Percentiles rank a stretch among this genome's conserved stretches.
These are phyloP conservation scores for Larimichthys polyactis DNA, from an alignment of 2,113 vertebrate species.

Conservation along the genomic window DNA sequence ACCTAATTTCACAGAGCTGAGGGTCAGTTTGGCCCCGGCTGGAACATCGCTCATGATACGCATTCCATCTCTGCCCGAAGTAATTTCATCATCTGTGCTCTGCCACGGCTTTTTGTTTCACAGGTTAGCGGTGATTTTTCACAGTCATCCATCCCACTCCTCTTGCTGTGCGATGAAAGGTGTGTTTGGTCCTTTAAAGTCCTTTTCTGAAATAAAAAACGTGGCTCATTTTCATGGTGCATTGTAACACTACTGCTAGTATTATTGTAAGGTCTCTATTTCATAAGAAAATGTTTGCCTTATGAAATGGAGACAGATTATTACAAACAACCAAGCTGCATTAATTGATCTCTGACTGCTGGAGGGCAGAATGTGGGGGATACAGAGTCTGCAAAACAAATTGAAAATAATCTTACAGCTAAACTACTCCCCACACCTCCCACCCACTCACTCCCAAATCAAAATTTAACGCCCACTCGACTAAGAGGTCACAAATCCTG, in stretches of 20 bases:
- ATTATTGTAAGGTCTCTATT: constrained; percentile 66
- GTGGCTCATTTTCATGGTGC: constrained; percentile 58
- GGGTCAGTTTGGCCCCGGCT: constrained; percentile 66
- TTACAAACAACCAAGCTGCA: constrained; percentile 50
- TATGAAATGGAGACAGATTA: constrained; percentile 65
- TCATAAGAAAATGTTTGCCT: constrained; percentile 66
- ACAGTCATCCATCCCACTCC: constrained; percentile 58
- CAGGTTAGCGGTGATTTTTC: constrained; percentile 70
- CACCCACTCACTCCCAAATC: constrained; percentile 1
- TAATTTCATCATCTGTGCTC: constrained; percentile 76
- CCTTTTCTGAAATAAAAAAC: constrained; percentile 62
- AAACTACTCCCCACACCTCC: constrained; percentile 6
- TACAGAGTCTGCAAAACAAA: constrained; percentile 53
- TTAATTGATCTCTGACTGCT: constrained; percentile 54
- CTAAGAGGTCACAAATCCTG: constrained; percentile 3
- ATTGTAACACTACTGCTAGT: constrained; percentile 34
- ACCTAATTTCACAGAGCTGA: constrained; percentile 76
- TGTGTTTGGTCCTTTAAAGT: constrained; percentile 69
- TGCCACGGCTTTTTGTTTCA: constrained; percentile 72
- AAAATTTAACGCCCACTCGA: constrained; percentile 13
- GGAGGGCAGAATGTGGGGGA: constrained; percentile 17
- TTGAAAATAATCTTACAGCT: constrained; percentile 40
- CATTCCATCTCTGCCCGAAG: constrained; percentile 73
- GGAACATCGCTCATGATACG: constrained; percentile 76
- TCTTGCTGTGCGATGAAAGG: constrained; percentile 73